phyloP scores from a whole-genome alignment of 2,888 invertebrate genomes.

The Altica lythri region DNA sequence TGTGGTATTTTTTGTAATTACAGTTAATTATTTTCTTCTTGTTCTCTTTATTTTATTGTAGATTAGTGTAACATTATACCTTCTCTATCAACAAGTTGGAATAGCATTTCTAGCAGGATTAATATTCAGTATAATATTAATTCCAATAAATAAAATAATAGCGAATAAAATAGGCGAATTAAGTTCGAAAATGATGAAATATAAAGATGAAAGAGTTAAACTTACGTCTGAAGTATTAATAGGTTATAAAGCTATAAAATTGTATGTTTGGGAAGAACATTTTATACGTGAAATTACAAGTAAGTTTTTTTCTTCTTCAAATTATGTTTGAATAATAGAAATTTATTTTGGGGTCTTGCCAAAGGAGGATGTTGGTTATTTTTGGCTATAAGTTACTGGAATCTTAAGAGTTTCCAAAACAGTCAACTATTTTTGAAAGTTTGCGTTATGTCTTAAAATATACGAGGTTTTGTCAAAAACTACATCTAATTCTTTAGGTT shows the following conservation, averaged over 20 bases:
- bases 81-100: constrained; percentile 88
- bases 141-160: constrained; percentile 90
- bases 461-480: too few relatives aligned
- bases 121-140: constrained; percentile 80
- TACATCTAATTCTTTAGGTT: too few relatives aligned
- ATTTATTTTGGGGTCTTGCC: too few relatives aligned
- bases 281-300: constrained; percentile 73
- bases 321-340: too few relatives aligned
- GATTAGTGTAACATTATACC: constrained; percentile 76
- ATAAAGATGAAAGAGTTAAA: constrained; percentile 89
- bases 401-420: too few relatives aligned
- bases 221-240: constrained; percentile 83
- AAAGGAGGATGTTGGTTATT: too few relatives aligned
- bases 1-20: too few relatives aligned
- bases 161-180: constrained; percentile 86
- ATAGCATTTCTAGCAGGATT: constrained; percentile 90
- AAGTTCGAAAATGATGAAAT: constrained; percentile 85
- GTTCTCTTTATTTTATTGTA: constrained; percentile 57
- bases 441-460: too few relatives aligned
- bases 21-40: too few relatives aligned
- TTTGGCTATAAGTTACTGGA: too few relatives aligned
- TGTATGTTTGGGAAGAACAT: constrained; percentile 92
- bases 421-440: too few relatives aligned
- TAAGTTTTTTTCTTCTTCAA: too few relatives aligned
- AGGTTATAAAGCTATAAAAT: constrained; percentile 89